A percentile compares a stretch with the other conserved stretches of the same genome.
These are phyloP conservation scores for cattle (Bos taurus) DNA, from an alignment of 2,113 vertebrate species.

Conservation along the genomic window ARS-UCD2.0 NC_037342.1:69272501-69273000, in stretches of 20 bases:
- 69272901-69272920: not conserved
- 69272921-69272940: not conserved
- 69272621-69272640: not conserved
- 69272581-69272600: not conserved
- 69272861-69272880: not conserved
- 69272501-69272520: not conserved
- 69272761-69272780: not conserved
- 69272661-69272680: not conserved
- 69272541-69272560: not conserved
- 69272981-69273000: not conserved
- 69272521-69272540: not conserved
- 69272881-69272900: not conserved
- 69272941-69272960: not conserved
- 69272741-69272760: not conserved
- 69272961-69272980: not conserved
- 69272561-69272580: not conserved
- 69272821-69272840: not conserved
- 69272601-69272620: not conserved
- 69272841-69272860: not conserved
- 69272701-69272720: too few species aligned
- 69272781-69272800: not conserved
- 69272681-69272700: not conserved
- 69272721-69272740: not conserved
- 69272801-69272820: not conserved
- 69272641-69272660: not conserved